Evolutionary conservation across 1,140 invertebrate genomes (phyloP), one percentile per base, ranked within the genome.

Genomic region (Chironomus tepperi): DNA sequence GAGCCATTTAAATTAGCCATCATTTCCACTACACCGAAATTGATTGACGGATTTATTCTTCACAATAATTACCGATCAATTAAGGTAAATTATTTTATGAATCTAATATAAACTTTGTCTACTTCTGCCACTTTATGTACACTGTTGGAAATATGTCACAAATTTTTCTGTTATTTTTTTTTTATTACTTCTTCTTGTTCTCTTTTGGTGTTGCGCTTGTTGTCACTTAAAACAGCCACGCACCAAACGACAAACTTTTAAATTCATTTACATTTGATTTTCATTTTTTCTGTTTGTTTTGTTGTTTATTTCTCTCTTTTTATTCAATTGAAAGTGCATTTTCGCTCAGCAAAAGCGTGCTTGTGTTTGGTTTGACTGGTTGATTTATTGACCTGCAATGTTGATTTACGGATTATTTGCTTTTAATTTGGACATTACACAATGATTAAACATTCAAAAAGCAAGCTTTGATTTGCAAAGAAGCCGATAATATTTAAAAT

Each of bases 61-160:
- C 47, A 57, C 47, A n/a, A 57, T n/a, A n/a, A 57, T 57, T 57
- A 57, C 12, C 12, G 15, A 12, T 57, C 47, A 57, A 57, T 57
- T 57, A 57, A n/a, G 47, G n/a, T 57, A 57, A 57, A n/a, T 57
- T 57, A 57, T 57, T 57, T 57, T 57, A 57, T 57, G 12, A 57
- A 15, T 57, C 12, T 57, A 34, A 34, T 34, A 34, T 1, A 34
- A 34, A 34, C 24, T 34, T 34, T 57, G 12, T n/a, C 47, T n/a
- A 57, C 47, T 15, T 34, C 47, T 57, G 47, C 47, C 47, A n/a
- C n/a, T 57, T 57, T 12, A 12, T n/a, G 12, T n/a, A n/a, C n/a
- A n/a, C n/a, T 12, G 47, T 12, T n/a, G 15, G 12, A 57, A 57
- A n/a, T 57, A n/a, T 10, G 9, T 47, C 43, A 10, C 43, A 10